phyloP scores from a whole-genome alignment of 2,113 vertebrate species.

The Leucopternis melanops region DNA sequence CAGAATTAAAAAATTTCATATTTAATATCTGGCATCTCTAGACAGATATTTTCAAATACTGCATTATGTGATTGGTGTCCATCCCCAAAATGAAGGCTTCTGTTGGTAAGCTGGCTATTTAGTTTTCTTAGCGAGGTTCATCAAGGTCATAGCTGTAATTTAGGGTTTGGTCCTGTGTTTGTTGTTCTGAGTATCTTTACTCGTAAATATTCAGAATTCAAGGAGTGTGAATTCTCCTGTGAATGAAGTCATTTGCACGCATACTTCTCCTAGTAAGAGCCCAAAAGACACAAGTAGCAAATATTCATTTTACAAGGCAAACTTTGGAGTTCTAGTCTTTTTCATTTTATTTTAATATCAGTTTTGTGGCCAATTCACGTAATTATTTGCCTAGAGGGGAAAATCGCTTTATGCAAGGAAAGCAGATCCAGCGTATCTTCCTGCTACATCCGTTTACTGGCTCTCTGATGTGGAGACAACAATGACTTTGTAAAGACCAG shows the following conservation, averaged over 20 bases:
- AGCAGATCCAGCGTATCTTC: neutral
- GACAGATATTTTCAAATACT: neutral
- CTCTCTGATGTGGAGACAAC: neutral
- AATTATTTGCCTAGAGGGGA: neutral
- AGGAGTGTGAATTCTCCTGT: neutral
- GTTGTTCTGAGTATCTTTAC: neutral
- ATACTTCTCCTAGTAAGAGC: neutral
- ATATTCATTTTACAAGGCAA: neutral
- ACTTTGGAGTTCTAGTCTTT: neutral
- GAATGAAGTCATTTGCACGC: neutral
- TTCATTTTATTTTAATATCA: constrained; percentile 16
- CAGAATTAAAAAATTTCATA: neutral
- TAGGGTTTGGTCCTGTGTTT: neutral
- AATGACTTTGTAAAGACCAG: neutral
- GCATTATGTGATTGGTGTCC: neutral
- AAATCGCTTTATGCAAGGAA: neutral
- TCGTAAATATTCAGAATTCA: neutral
- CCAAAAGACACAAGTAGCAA: neutral
- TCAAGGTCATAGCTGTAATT: neutral
- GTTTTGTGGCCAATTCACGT: neutral
- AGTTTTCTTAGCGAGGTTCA: neutral
- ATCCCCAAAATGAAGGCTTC: neutral
- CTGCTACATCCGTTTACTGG: neutral
- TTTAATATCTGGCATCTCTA: neutral
- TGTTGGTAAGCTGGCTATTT: neutral